phyloP scores from a whole-genome alignment of 2,888 invertebrate genomes.

The Ptychoptera contaminata region DNA sequence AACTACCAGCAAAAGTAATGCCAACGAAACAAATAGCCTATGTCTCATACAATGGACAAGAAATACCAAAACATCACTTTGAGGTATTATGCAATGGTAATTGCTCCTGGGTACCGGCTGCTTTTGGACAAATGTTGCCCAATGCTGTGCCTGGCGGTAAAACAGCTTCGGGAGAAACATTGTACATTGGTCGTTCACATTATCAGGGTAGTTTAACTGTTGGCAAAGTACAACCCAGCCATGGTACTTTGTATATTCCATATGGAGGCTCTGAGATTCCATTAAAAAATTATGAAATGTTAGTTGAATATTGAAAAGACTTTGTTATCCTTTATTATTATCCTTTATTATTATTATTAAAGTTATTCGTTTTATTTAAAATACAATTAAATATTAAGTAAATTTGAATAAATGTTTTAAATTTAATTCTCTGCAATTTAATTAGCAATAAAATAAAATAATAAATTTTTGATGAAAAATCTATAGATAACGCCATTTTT shows the following conservation, averaged over 20 bases:
- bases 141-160: constrained; percentile 21
- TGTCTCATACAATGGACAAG: constrained; percentile 32
- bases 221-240: constrained; percentile 33
- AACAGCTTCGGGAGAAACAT: constrained; percentile 33
- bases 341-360: not conserved
- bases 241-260: constrained; percentile 29
- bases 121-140: constrained; percentile 15
- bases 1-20: constrained; percentile 24
- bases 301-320: constrained; percentile 12
- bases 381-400: no score
- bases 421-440: no score
- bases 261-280: constrained; percentile 18
- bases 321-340: not conserved
- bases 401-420: no score
- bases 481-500: no score
- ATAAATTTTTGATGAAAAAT: no score
- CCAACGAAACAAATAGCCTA: constrained; percentile 34
- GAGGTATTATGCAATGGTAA: constrained; percentile 23
- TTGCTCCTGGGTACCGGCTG: constrained; percentile 15
- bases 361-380: not conserved
- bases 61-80: constrained; percentile 32
- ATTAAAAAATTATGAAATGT: constrained; percentile 12
- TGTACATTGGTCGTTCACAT: constrained; percentile 36
- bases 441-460: no score
- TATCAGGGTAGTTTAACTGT: constrained; percentile 34